phyloP scores from a whole-genome alignment of 2,113 vertebrate species.

The Prochilodus magdalenae region DNA sequence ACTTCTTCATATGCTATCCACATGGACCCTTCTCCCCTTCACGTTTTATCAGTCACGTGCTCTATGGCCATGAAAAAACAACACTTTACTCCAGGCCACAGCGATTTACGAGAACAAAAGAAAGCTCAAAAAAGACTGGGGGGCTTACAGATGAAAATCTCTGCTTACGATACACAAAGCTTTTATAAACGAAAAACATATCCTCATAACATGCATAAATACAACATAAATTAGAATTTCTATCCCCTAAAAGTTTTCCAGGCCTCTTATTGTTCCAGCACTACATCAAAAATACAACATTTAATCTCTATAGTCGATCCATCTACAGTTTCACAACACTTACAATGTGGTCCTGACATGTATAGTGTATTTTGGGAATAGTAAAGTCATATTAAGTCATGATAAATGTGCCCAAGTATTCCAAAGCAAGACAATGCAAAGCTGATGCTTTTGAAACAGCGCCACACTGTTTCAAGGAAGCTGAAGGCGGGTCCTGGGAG shows the following conservation, averaged over 20 bases:
- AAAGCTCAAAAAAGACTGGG: slow-evolving; percentile 16
- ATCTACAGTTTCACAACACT: slow-evolving; percentile 17
- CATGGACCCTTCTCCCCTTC: slow-evolving; percentile 65
- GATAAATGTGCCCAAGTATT: slow-evolving; percentile 1
- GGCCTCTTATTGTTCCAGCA: slow-evolving; percentile 9
- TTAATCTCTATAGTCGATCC: neutral
- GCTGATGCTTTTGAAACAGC: slow-evolving; percentile 6
- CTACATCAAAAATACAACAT: slow-evolving; percentile 16
- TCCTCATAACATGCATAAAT: neutral
- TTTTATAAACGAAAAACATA: slow-evolving; percentile 50
- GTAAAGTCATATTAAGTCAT: neutral
- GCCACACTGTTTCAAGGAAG: slow-evolving; percentile 3
- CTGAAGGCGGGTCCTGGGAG: neutral
- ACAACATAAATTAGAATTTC: neutral
- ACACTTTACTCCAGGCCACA: slow-evolving; percentile 29
- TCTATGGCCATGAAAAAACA: slow-evolving; percentile 49
- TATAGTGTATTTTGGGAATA: slow-evolving; percentile 2
- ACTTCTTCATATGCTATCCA: slow-evolving; percentile 67
- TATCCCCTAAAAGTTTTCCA: neutral
- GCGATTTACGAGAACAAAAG: slow-evolving; percentile 33
- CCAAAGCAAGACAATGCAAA: slow-evolving; percentile 16
- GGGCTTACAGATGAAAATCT: slow-evolving; percentile 41
- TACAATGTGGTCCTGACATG: neutral
- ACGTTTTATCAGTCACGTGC: slow-evolving; percentile 58
- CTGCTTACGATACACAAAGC: slow-evolving; percentile 47